Conservation (phyloP, 2,888 invertebrate species). For the Sceliomorpha sp. region DNA sequence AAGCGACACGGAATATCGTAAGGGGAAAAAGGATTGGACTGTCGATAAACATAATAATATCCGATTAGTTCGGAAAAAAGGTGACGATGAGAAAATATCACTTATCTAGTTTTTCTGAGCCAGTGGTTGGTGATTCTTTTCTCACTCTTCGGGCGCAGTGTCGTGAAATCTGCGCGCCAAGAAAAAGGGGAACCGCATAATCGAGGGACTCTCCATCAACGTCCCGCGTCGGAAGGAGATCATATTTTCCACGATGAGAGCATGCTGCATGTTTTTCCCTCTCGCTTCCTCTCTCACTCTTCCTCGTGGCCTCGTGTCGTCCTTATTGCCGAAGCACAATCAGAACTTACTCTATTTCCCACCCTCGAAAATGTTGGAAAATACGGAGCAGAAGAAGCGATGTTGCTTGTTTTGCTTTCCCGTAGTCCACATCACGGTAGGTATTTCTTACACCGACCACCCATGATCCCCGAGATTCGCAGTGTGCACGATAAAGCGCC, state of each 20-base stretch:
- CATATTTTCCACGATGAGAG: conserved; percentile 51
- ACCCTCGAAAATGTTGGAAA: conserved; percentile 31
- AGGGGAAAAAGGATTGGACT: too few species aligned
- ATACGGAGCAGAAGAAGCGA: conserved; percentile 10
- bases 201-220: conserved; percentile 52
- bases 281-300: conserved; percentile 13
- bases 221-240: conserved; percentile 61
- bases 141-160: conserved; percentile 29
- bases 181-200: conserved; percentile 52
- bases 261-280: conserved; percentile 29
- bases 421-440: conserved; percentile 11
- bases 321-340: conserved; percentile 35
- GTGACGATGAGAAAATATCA: conserved; percentile 31
- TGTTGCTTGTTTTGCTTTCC: conserved; percentile 40
- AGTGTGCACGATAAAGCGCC: conserved; percentile 36
- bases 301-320: too few species aligned
- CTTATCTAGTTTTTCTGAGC: conserved; percentile 49
- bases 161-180: conserved; percentile 35
- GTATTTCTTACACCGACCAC: conserved; percentile 45
- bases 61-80: conserved; percentile 42
- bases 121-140: conserved; percentile 45
- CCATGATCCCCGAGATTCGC: conserved; percentile 23
- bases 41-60: conserved; percentile 19
- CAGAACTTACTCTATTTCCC: conserved; percentile 40
- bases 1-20: too few species aligned